Evolutionary conservation across 1,140 invertebrate species (phyloP), one percentile per base, ranked within the genome.

Genomic region (Melitaea cinxia): DNA sequence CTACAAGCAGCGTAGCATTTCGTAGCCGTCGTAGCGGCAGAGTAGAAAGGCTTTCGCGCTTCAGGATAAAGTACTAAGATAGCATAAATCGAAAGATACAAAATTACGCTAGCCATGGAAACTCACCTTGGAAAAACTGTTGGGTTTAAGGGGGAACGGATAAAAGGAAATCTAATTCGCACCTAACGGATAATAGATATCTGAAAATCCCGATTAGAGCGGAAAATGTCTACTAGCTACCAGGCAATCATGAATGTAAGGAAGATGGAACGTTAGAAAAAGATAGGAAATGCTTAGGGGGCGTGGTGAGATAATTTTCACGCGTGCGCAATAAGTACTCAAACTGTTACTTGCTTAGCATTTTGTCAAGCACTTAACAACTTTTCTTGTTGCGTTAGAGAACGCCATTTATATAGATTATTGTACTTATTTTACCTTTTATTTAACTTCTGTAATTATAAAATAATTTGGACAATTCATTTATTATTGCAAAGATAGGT

Each of bases 131-230:
- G 37, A 9, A 42, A 42, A 42, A 42, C 3, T 23, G 42, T 47
- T 49, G 63, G 61, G 70, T 14, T 6, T 7, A 49, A 19, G 39
- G 47, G 62, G 62, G 23, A 56, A 52, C 47, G 71, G 76, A 85
- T 81, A 77, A 86, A 67, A 65, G 75, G 68, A 80, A 82, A 82
- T 82, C 85, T 83, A 84, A 85, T 80, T 80, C 77, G 73, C 70
- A 42, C 70, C 73, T 77, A 59, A 54, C 30, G 73, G 77, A 72
- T 67, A 73, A 84, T 78, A 82, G 82, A 77, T 79, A 78, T 80
- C 78, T 82, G 85, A 65, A 86, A 88, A 89, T 81, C 86, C 85
- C 82, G 85, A 89, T 88, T 86, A 89, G 83, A 89, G 85, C 86
- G 86, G 85, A 89, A 89, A 89, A 89, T 89, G 76, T 89, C 86